These are phyloP conservation scores for Semnornis frantzii DNA, from an alignment of 2,113 vertebrate species.

Conservation along the genomic window DNA sequence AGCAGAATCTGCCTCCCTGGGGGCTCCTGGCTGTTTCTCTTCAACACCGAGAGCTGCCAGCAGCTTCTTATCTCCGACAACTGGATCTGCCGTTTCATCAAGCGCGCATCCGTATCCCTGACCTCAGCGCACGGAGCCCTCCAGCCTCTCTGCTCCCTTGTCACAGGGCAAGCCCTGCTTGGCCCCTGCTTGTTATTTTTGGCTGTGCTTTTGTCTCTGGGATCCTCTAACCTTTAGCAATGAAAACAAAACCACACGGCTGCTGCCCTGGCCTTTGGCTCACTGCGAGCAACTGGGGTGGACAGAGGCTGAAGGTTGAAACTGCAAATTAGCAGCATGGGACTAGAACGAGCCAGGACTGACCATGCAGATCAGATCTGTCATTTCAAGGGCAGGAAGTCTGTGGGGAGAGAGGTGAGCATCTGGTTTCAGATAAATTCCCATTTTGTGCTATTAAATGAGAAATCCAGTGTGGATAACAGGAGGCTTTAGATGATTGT, in stretches of 20 bases:
- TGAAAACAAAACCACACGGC: slow-evolving; percentile 23
- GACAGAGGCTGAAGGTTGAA: slow-evolving; percentile 10
- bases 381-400: background rate
- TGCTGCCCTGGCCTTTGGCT: slow-evolving; percentile 18
- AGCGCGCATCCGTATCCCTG: background rate
- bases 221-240: slow-evolving; percentile 32
- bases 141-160: background rate
- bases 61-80: background rate
- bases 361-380: background rate
- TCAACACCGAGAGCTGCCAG: background rate
- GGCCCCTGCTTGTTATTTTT: slow-evolving; percentile 21
- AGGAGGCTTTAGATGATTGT: background rate
- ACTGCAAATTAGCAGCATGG: background rate
- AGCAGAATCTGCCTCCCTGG: background rate
- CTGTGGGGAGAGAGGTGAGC: background rate
- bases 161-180: background rate
- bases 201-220: slow-evolving; percentile 28
- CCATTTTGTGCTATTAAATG: slow-evolving; percentile 16
- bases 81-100: rapidly evolving
- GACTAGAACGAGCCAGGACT: slow-evolving; percentile 4
- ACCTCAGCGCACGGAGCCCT: background rate
- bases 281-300: background rate
- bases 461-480: background rate
- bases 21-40: background rate
- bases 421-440: slow-evolving; percentile 2